Evolutionary conservation across 2,888 invertebrate genomes (phyloP), one percentile per base, ranked within the genome.

Genomic region (Phasia obesa): DNA sequence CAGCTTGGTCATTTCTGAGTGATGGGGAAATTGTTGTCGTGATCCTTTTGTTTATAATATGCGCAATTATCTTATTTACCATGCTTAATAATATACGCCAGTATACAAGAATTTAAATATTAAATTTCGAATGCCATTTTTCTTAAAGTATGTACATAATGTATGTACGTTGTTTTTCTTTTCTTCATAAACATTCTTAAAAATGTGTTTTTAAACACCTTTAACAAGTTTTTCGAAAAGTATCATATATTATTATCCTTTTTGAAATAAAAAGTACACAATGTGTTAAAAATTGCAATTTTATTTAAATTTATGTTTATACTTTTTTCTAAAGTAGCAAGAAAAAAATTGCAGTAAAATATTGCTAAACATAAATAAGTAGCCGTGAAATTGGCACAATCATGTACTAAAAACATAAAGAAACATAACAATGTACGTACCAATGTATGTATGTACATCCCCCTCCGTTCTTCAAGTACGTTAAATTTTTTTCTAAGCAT

Each of bases 291-390:
- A 90, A 89, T 90, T 87, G 88, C 87, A 85, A 84, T 90, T 89
- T 89, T 90, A 90, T 90, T 89, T 86, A 89, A 89, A 90, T 89
- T 86, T 84, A 19, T 64, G 23, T 27, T 64, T n/a, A n/a, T n/a
- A n/a, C n/a, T n/a, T n/a, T n/a, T 71, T 55, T 35, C 27, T 6
- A 19, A 57, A 21, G 25, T 21, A 31, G 11, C 7, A 21, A 21
- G 2, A 64, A 49, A 44, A 21, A 87, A 86, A 86, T 85, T 86
- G 87, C 85, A 82, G 42, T 83, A 79, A 83, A 71, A 76, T 83
- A 83, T 83, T 79, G 83, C 79, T 44, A 76, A 85, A 86, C 84
- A 86, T 87, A 85, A 89, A 87, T 89, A 89, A 89, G 88, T 87
- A 85, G 85, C 87, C 90, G 87, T 89, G 89, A 89, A 89, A 89